Evolutionary conservation across 2,888 invertebrate genomes (phyloP), one percentile per base, ranked within the genome.

Genomic region (Lasius fuliginosus): DNA sequence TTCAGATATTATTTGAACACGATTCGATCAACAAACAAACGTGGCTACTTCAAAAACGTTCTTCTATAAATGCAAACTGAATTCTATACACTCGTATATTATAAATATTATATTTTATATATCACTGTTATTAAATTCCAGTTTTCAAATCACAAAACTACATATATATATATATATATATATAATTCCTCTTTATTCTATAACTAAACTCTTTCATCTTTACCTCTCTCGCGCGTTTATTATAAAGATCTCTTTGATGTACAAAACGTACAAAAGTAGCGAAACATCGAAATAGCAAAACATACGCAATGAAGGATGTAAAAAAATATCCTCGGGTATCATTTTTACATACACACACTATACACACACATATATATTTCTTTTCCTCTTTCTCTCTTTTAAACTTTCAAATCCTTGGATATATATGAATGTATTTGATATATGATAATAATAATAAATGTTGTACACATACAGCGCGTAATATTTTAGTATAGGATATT

Each of bases 101-200:
- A 42, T 30, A 42, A 68, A n/a, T 23, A 69, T 77, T 77, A 77
- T 68, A 68, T 77, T 77, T 68, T 42, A 77, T 77, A 58, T 42
- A 49, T 12, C 15, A 46, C 12, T 23, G 12, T 23, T 76, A 53
- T 65, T 56, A 77, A 68, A 68, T 58, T 58, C 30, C 9, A 42
- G 1, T 27, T 15, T 30, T 5, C 12, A 11, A 40, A 56, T 53
- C 27, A 56, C 27, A 77, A 77, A 77, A 36, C 33, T 60, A n/a
- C 46, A 23, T n/a, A n/a, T n/a, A n/a, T n/a, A n/a, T n/a, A n/a
- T n/a, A n/a, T n/a, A n/a, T n/a, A n/a, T n/a, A n/a, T n/a, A n/a
- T n/a, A n/a, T 46, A 71, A 60, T 73, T 69, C 8, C 6, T 23
- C 3, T 23, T 18, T 18, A 46, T 30, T 56, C 6, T 42, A 42